Conservation (phyloP, 2,888 invertebrate genomes). For the Xestia xanthographa region DNA sequence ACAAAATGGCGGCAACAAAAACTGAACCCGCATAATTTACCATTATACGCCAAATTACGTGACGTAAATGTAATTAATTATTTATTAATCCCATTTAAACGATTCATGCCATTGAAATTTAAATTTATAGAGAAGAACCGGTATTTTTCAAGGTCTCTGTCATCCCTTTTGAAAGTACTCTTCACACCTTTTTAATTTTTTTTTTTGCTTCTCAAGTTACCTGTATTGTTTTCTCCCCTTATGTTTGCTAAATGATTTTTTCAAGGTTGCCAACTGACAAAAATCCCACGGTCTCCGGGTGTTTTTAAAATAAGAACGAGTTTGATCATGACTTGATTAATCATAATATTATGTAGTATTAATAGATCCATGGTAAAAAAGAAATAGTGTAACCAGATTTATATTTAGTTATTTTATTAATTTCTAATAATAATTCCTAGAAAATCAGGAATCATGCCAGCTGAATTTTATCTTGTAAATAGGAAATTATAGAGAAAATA, state of each 20-base stretch:
- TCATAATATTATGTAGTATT: not conserved
- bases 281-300: slow-evolving; percentile 74
- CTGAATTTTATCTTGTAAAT: not conserved
- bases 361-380: not conserved
- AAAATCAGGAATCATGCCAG: not conserved
- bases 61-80: slow-evolving; percentile 64
- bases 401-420: not conserved
- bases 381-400: not conserved
- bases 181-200: slow-evolving; percentile 72
- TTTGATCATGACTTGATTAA: slow-evolving; percentile 23
- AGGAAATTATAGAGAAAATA: slow-evolving; percentile 7
- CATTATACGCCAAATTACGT: slow-evolving; percentile 63
- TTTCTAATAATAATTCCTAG: not conserved
- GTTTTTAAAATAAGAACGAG: slow-evolving; percentile 44
- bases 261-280: slow-evolving; percentile 75
- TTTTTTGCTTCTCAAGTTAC: slow-evolving; percentile 65
- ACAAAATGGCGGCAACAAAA: slow-evolving; percentile 37
- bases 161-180: slow-evolving; percentile 61
- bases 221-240: slow-evolving; percentile 71
- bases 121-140: slow-evolving; percentile 58
- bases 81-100: slow-evolving; percentile 64
- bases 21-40: slow-evolving; percentile 59
- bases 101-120: slow-evolving; percentile 65
- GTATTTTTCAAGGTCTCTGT: slow-evolving; percentile 68
- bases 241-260: slow-evolving; percentile 80